A percentile compares a stretch with the other conserved stretches of the same genome.
Conservation (phyloP, 2,113 vertebrate genomes). For the Ammodytes dubius region DNA sequence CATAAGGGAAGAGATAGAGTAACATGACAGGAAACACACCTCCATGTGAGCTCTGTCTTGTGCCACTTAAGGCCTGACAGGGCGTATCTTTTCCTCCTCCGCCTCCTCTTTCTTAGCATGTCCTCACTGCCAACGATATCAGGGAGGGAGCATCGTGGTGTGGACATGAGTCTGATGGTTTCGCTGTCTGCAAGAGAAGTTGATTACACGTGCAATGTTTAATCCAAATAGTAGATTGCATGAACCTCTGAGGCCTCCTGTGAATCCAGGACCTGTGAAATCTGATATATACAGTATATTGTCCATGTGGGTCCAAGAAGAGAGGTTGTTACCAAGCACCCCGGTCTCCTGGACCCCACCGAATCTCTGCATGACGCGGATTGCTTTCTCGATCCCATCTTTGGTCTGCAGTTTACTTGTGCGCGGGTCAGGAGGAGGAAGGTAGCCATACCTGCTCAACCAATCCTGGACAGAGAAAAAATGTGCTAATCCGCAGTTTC, state of each 20-base stretch:
- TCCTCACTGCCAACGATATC: constrained; percentile 87
- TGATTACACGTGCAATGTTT: constrained; percentile 5
- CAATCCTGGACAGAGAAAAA: constrained; percentile 85
- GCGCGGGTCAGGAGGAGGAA: constrained; percentile 86
- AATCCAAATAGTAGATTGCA: constrained; percentile 23
- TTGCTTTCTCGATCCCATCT: constrained; percentile 83
- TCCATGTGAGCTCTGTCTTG: constrained; percentile 88
- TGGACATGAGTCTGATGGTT: constrained; percentile 87
- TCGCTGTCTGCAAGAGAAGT: constrained; percentile 76
- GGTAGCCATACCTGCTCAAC: constrained; percentile 91
- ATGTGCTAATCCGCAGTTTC: not conserved
- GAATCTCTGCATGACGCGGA: constrained; percentile 91
- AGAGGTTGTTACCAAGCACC: constrained; percentile 82
- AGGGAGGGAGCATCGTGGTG: constrained; percentile 91
- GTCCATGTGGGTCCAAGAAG: not conserved
- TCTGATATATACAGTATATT: not conserved
- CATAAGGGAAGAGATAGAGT: constrained; percentile 2
- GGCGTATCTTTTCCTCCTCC: constrained; percentile 85
- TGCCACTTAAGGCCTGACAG: constrained; percentile 86
- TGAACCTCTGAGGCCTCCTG: not conserved
- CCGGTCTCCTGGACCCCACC: constrained; percentile 88
- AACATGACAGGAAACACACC: constrained; percentile 74
- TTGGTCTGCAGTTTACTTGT: constrained; percentile 87
- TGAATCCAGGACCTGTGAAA: not conserved
- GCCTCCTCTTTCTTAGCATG: constrained; percentile 79